Conservation (phyloP, 2,797 vertebrate species). For the Oreochromis mossambicus region DNA sequence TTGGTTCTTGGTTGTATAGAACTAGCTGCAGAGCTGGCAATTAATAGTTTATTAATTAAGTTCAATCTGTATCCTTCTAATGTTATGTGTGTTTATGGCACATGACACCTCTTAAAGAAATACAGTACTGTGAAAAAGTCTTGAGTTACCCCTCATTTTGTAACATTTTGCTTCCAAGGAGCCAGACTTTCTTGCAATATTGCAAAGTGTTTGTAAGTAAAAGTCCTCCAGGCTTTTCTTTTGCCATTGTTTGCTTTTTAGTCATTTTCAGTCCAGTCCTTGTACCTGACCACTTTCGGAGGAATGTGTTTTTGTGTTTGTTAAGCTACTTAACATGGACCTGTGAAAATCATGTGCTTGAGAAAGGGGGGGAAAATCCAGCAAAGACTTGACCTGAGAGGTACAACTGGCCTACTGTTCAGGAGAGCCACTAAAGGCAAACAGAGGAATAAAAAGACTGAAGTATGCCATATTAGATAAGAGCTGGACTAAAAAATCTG, state of each 20-base stretch:
- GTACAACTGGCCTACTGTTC: not conserved
- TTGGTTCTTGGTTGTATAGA: not conserved
- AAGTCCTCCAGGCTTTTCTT: not conserved
- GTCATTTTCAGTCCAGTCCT: not conserved
- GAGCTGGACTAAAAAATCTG: not conserved
- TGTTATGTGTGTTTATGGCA: not conserved
- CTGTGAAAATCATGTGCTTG: not conserved
- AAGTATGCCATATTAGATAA: not conserved
- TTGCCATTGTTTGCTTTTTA: not conserved
- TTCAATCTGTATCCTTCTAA: not conserved
- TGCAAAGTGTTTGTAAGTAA: too few species aligned
- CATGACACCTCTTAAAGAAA: not conserved
- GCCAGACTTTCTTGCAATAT: not conserved
- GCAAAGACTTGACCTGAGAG: not conserved
- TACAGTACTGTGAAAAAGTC: not conserved
- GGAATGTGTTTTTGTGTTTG: not conserved
- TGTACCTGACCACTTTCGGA: not conserved
- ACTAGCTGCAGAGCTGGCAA: not conserved
- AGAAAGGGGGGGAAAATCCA: fast-evolving
- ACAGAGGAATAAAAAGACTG: not conserved
- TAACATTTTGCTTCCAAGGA: not conserved
- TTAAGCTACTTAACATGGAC: not conserved
- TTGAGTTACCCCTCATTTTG: not conserved
- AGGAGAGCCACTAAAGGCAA: not conserved
- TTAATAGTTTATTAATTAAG: not conserved